phyloP scores from a whole-genome alignment of 2,113 vertebrate species.

The Phycodurus eques region DNA sequence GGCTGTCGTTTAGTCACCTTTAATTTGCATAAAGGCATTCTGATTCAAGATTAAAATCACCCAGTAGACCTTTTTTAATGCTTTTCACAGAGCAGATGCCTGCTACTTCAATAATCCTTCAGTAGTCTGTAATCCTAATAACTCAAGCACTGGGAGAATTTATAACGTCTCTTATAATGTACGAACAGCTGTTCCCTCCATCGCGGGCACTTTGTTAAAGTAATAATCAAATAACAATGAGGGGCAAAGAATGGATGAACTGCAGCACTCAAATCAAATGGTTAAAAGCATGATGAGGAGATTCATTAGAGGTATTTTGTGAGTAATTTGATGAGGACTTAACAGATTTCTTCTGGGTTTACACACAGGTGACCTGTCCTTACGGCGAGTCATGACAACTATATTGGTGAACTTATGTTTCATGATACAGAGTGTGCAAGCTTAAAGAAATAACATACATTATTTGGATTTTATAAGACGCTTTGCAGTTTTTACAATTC shows the following conservation, averaged over 20 bases:
- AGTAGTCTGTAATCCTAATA: slow-evolving; percentile 34
- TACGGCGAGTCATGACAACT: not conserved
- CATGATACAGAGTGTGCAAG: slow-evolving; percentile 29
- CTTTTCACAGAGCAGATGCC: slow-evolving; percentile 1
- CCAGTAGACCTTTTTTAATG: slow-evolving; percentile 18
- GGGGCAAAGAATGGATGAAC: slow-evolving; percentile 40
- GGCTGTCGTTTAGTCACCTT: not conserved
- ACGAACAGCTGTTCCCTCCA: slow-evolving; percentile 53
- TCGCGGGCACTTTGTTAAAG: slow-evolving; percentile 33
- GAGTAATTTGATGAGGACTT: slow-evolving; percentile 17
- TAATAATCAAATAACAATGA: slow-evolving; percentile 44
- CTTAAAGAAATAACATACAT: slow-evolving; percentile 43
- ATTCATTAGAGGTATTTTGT: slow-evolving; percentile 45
- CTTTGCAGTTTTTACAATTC: slow-evolving; percentile 16
- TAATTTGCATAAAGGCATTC: not conserved
- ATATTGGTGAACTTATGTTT: slow-evolving; percentile 41
- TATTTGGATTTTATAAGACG: slow-evolving; percentile 24
- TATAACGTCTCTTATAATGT: slow-evolving; percentile 19
- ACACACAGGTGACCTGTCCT: slow-evolving; percentile 10
- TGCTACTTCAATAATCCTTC: slow-evolving; percentile 15
- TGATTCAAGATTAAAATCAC: slow-evolving; percentile 8
- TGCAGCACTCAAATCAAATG: slow-evolving; percentile 42
- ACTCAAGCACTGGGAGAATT: slow-evolving; percentile 27
- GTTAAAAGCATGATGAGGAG: slow-evolving; percentile 4
- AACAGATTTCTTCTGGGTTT: slow-evolving; percentile 21